Evolutionary conservation across 2,888 invertebrate species (phyloP), one percentile per base, ranked within the genome.

Genomic region (Sminthurinus aureus): DNA sequence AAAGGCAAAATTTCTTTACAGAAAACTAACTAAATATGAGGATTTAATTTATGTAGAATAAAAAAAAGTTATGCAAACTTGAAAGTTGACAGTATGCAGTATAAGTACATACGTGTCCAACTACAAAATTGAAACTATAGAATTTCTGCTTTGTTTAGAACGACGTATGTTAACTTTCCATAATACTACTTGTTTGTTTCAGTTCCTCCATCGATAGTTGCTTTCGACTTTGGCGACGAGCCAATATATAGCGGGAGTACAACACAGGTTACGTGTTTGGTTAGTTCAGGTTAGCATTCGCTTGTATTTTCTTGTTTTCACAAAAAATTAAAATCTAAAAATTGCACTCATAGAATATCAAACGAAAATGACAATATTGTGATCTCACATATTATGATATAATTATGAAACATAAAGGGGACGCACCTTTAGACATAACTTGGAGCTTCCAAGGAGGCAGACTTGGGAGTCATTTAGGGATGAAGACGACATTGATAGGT

Each of bases 151-250:
- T 38, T 38, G 1, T 38, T 38, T 38, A 6, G 38, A 4, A 38
- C 38, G n/a, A n/a, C n/a, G n/a, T 38, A 38, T 38, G 1, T 38
- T 38, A 38, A 38, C 1, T 38, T 38, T 38, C 38, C 38, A 6
- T 38, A 38, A 38, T 38, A 38, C 38, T 38, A 6, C 64, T 64
- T 64, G 15, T n/a, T n/a, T n/a, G 64, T 87, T 90, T 89, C 91
- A 93, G 93, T 92, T 90, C 91, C 92, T 90, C 93, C 93, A 87
- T 92, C 93, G 91, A 93, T 93, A 90, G 92, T 92, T 88, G 93
- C 93, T 80, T 93, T 93, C 90, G 91, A 91, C 89, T 92, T 93
- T 82, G 86, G 86, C 24, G 85, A 87, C 8, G 86, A 87, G 24
- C 73, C 85, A 8, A 83, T 86, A 66, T 87, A 84, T 78, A 85